Evolutionary conservation across 2,797 vertebrate species (phyloP).

Genomic region (Sciurus vulgaris): DNA sequence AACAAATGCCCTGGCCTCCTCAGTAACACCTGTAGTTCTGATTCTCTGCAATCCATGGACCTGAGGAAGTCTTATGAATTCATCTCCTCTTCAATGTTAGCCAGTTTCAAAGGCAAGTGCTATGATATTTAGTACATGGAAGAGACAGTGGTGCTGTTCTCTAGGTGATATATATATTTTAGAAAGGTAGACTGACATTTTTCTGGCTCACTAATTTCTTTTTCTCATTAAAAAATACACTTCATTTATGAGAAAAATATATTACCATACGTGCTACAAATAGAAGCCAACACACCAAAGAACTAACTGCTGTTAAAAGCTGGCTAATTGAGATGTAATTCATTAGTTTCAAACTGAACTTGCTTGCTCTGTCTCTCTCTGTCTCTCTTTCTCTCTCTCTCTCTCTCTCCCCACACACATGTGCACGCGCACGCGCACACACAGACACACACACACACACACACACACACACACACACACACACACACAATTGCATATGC

Average conservation of each 20-base stretch:
- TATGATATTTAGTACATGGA: conserved; percentile 42
- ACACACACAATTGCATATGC: background rate
- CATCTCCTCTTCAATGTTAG: conserved; percentile 1
- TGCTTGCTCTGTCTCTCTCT: background rate
- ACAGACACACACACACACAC: background rate
- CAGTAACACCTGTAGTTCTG: background rate
- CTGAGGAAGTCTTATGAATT: conserved; percentile 11
- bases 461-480: background rate
- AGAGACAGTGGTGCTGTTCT: conserved; percentile 22
- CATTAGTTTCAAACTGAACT: conserved; percentile 69
- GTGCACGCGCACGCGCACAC: too few relatives aligned
- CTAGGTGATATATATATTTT: conserved; percentile 35
- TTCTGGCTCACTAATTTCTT: conserved; percentile 75
- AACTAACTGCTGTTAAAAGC: conserved; percentile 67
- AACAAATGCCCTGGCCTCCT: background rate
- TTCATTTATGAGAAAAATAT: conserved; percentile 73
- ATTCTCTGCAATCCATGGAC: background rate
- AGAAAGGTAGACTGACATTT: conserved; percentile 70
- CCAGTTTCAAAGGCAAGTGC: conserved; percentile 33
- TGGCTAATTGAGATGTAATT: conserved; percentile 78
- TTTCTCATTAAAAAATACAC: conserved; percentile 74
- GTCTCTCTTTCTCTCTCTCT: background rate
- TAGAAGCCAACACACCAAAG: conserved; percentile 78
- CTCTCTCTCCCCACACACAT: too few relatives aligned
- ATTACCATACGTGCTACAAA: conserved; percentile 75